Conservation (phyloP, 2,888 invertebrate species). For the Desoria tigrina region DNA sequence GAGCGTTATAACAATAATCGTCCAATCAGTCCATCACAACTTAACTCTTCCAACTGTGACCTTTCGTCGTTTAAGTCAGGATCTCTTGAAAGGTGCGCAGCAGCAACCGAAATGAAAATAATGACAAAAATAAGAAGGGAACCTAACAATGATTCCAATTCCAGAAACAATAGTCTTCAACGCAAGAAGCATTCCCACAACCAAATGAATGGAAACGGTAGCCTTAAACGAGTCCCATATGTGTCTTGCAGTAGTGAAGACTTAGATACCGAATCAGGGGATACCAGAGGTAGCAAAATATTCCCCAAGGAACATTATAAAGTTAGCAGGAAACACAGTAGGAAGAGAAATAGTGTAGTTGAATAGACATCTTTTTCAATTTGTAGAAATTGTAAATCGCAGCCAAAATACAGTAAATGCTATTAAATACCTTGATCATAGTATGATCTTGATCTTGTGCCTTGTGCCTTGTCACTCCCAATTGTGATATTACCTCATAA, state of each 20-base stretch:
- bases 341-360: constrained; percentile 42
- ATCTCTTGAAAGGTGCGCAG: constrained; percentile 36
- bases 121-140: constrained; percentile 28
- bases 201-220: constrained; percentile 39
- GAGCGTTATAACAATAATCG: constrained; percentile 67
- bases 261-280: constrained; percentile 46
- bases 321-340: constrained; percentile 51
- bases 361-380: constrained; percentile 14
- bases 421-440: no score
- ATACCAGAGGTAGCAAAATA: constrained; percentile 49
- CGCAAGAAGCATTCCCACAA: constrained; percentile 47
- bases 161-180: constrained; percentile 51
- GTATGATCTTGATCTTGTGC: no score
- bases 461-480: no score
- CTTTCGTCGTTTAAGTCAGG: constrained; percentile 42
- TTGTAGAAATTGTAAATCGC: background rate
- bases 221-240: constrained; percentile 49
- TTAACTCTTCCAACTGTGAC: constrained; percentile 47
- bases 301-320: constrained; percentile 54
- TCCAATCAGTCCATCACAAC: constrained; percentile 53
- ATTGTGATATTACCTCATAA: no score
- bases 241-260: constrained; percentile 53
- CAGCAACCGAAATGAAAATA: constrained; percentile 50
- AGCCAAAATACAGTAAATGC: no score
- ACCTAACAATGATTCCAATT: constrained; percentile 25